phyloP scores from a whole-genome alignment of 2,888 invertebrate genomes.

The Platerodrilus igneus region DNA sequence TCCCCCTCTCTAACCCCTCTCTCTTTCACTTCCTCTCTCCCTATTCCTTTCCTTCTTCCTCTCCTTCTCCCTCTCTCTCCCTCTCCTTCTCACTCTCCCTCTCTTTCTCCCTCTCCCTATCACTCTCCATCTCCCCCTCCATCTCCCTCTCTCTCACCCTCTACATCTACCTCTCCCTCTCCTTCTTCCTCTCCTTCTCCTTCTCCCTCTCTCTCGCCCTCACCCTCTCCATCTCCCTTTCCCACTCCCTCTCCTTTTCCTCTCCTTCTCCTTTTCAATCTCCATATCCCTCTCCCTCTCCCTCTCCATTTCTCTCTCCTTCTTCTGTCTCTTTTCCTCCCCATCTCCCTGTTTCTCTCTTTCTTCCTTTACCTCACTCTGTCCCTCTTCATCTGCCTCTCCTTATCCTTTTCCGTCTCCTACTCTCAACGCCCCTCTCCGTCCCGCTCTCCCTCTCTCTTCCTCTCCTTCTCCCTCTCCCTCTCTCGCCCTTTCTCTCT shows the following conservation, averaged over 20 bases:
- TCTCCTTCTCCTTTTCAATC: background rate
- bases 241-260: background rate
- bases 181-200: background rate
- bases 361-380: background rate
- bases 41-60: background rate
- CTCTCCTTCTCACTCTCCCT: background rate
- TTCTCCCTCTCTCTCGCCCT: background rate
- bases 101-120: background rate
- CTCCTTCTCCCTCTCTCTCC: background rate
- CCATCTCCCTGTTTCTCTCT: background rate
- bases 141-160: background rate
- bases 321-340: background rate
- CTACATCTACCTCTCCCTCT: background rate
- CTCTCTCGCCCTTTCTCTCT: background rate
- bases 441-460: background rate
- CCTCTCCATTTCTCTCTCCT: background rate
- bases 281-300: background rate
- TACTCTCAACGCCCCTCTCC: background rate
- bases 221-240: background rate
- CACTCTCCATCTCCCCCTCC: background rate
- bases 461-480: slow-evolving; percentile 1
- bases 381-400: background rate
- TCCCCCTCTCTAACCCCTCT: background rate
- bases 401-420: background rate
- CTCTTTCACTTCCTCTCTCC: background rate